These are phyloP conservation scores for Drosophila lini DNA, from an alignment of 1,140 invertebrate genomes.

Conservation along the genomic window DNA sequence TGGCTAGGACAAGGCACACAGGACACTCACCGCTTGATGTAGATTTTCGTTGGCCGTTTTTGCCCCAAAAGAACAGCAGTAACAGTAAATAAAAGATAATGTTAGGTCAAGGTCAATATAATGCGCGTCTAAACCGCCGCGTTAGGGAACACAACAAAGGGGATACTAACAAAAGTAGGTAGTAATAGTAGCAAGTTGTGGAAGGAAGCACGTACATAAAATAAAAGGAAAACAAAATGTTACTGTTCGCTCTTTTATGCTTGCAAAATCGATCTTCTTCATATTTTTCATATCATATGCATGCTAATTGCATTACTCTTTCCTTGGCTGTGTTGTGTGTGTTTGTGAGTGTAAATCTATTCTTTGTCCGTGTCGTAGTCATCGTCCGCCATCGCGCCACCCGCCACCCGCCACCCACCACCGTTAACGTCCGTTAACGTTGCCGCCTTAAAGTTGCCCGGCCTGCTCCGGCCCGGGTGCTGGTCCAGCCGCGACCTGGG, in stretches of 20 bases:
- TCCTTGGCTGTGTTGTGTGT: neutral
- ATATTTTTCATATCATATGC: neutral
- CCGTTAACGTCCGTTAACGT: neutral
- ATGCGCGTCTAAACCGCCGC: neutral
- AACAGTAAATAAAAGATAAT: conserved; percentile 14
- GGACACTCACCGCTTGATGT: conserved; percentile 26
- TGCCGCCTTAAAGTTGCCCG: conserved; percentile 61
- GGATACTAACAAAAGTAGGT: conserved; percentile 5
- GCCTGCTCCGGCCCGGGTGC: conserved; percentile 66
- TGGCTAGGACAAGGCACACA: accelerated
- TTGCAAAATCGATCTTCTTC: conserved; percentile 7
- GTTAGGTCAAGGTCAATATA: neutral
- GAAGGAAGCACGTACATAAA: conserved; percentile 1
- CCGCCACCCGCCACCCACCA: neutral
- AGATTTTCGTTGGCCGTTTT: conserved; percentile 9
- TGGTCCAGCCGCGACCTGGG: conserved; percentile 65
- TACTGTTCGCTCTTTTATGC: conserved; percentile 14
- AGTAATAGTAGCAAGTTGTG: neutral
- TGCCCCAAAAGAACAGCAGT: conserved; percentile 39
- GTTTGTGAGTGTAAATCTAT: neutral
- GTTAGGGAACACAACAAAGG: conserved; percentile 12
- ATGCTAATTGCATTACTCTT: neutral
- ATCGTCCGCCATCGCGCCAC: neutral
- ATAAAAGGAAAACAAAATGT: conserved; percentile 4
- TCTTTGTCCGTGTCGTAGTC: conserved; percentile 8